Evolutionary conservation across 2,888 invertebrate species (phyloP).

Genomic region (Microctonus aethiopoides): DNA sequence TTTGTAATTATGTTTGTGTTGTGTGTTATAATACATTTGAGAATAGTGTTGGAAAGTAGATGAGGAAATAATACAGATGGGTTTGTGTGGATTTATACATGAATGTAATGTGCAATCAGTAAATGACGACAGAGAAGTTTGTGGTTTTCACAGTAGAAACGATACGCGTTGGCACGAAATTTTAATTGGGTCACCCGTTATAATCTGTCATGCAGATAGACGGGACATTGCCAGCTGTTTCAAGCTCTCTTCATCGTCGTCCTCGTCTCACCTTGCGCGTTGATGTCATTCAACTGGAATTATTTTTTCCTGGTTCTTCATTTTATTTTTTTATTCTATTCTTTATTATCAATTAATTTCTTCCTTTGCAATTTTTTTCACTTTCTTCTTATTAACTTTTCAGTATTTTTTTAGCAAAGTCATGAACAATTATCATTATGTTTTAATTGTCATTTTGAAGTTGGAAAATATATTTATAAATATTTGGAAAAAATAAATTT

Average conservation of each 20-base stretch:
- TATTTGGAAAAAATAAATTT: no score
- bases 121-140: slow-evolving; percentile 3
- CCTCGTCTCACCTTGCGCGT: slow-evolving; percentile 25
- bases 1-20: not conserved
- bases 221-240: slow-evolving; percentile 48
- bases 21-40: not conserved
- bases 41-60: slow-evolving; percentile 30
- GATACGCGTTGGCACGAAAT: slow-evolving; percentile 40
- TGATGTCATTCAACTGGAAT: slow-evolving; percentile 20
- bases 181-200: slow-evolving; percentile 61
- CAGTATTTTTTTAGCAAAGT: no score
- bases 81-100: slow-evolving; percentile 14
- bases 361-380: no score
- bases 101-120: slow-evolving; percentile 14
- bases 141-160: slow-evolving; percentile 8
- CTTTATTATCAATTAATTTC: no score
- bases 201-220: slow-evolving; percentile 56
- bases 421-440: slow-evolving; percentile 29
- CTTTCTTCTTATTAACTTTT: no score
- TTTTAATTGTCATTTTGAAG: slow-evolving; percentile 15
- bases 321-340: slow-evolving; percentile 4
- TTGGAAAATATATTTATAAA: no score
- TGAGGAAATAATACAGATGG: slow-evolving; percentile 22
- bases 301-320: no score
- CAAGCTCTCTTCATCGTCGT: slow-evolving; percentile 43